A percentile compares a stretch with the other conserved stretches of the same genome.
Evolutionary conservation across 2,113 vertebrate genomes (phyloP).

Genomic region (Excalfactoria chinensis): DNA sequence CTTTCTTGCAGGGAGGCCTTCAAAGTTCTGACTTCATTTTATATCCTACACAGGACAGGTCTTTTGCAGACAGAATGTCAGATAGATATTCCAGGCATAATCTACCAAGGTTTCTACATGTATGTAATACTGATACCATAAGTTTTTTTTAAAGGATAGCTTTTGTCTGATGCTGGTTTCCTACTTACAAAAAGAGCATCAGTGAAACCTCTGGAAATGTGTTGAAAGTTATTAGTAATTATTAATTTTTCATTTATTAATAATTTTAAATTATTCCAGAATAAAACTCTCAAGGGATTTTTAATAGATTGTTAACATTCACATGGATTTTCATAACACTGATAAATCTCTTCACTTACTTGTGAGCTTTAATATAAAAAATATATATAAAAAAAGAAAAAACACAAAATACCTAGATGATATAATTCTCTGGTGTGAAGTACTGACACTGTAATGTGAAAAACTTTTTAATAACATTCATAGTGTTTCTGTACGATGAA

Average conservation of each 20-base stretch:
- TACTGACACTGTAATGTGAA: neutral
- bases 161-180: neutral
- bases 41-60: neutral
- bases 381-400: neutral
- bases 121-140: neutral
- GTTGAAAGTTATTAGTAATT: neutral
- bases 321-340: neutral
- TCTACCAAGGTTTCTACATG: neutral
- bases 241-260: no score
- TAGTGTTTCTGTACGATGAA: neutral
- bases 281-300: neutral
- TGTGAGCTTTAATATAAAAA: neutral
- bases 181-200: neutral
- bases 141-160: neutral
- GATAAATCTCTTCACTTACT: neutral
- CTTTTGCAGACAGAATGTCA: neutral
- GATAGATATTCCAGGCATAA: neutral
- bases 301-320: neutral
- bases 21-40: slow-evolving; percentile 4
- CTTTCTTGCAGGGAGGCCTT: neutral
- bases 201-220: neutral
- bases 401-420: neutral
- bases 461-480: neutral
- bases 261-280: neutral
- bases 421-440: neutral